Conservation (phyloP, 1,140 invertebrate species). For the Homarus americanus region DNA sequence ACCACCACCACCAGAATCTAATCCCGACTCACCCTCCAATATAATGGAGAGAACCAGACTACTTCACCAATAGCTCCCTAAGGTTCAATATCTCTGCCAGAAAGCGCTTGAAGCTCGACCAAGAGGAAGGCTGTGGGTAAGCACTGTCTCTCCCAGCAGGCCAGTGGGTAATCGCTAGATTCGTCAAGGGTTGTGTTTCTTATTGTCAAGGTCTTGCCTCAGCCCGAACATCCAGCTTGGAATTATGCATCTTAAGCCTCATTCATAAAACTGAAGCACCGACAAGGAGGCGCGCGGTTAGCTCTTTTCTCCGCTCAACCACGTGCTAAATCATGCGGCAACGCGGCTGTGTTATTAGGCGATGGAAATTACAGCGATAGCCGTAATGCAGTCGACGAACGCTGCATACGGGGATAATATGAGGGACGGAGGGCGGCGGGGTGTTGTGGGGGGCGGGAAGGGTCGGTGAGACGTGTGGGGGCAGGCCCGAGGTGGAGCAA, state of each 20-base stretch:
- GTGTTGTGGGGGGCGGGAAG: background rate
- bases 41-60: background rate
- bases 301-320: slow-evolving; percentile 32
- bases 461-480: too few relatives aligned
- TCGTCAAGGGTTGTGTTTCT: slow-evolving; percentile 44
- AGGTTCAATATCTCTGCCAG: slow-evolving; percentile 4
- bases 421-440: background rate
- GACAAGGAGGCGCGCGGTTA: slow-evolving; percentile 41
- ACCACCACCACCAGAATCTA: slow-evolving; percentile 45
- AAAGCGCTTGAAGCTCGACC: background rate
- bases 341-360: slow-evolving; percentile 33
- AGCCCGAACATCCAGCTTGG: slow-evolving; percentile 1
- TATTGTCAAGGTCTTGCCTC: slow-evolving; percentile 49
- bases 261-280: slow-evolving; percentile 42
- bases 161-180: slow-evolving; percentile 35
- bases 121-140: background rate
- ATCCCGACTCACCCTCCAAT: slow-evolving; percentile 9
- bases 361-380: slow-evolving; percentile 24
- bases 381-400: slow-evolving; percentile 46
- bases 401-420: slow-evolving; percentile 31
- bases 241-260: slow-evolving; percentile 29
- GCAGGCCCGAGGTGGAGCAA: background rate
- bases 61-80: background rate
- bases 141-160: background rate
- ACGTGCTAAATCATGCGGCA: slow-evolving; percentile 44